phyloP scores from a whole-genome alignment of 2,888 invertebrate genomes.

The Limnephilus lunatus region DNA sequence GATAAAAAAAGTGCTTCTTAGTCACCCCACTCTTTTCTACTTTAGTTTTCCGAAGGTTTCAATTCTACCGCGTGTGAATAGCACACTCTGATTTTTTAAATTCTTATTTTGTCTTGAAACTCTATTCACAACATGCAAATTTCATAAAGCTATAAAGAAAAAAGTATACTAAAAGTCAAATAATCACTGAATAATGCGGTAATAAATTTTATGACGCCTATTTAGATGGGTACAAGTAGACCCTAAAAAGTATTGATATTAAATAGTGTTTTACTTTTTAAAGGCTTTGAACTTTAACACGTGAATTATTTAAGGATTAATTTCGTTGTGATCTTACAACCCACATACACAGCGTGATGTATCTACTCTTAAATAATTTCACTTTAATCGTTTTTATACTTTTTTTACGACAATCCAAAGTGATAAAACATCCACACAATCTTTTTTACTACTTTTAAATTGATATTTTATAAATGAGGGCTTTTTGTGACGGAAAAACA shows the following conservation, averaged over 20 bases:
- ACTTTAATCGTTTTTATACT: not conserved
- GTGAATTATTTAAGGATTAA: not conserved
- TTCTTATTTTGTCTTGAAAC: too few relatives aligned
- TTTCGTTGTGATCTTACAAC: not conserved
- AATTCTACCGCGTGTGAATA: too few relatives aligned
- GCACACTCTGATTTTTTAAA: too few relatives aligned
- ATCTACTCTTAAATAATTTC: not conserved
- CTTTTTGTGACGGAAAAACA: slow-evolving; percentile 9
- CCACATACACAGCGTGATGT: not conserved
- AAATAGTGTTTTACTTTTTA: not conserved
- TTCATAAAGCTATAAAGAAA: too few relatives aligned
- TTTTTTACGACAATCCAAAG: slow-evolving; percentile 19
- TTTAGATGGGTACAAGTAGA: not conserved
- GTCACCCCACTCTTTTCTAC: too few relatives aligned
- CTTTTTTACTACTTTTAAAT: slow-evolving; percentile 41
- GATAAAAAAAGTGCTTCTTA: too few relatives aligned
- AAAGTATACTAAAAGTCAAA: too few relatives aligned
- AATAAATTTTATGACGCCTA: not conserved
- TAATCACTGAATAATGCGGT: not conserved
- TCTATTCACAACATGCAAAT: too few relatives aligned
- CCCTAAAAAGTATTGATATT: not conserved
- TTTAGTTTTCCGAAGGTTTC: too few relatives aligned
- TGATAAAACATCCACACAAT: slow-evolving; percentile 2
- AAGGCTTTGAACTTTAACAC: not conserved
- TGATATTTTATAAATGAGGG: slow-evolving; percentile 22